phyloP scores from a whole-genome alignment of 2,797 vertebrate genomes.

The Notoglanidium macrostoma region DNA sequence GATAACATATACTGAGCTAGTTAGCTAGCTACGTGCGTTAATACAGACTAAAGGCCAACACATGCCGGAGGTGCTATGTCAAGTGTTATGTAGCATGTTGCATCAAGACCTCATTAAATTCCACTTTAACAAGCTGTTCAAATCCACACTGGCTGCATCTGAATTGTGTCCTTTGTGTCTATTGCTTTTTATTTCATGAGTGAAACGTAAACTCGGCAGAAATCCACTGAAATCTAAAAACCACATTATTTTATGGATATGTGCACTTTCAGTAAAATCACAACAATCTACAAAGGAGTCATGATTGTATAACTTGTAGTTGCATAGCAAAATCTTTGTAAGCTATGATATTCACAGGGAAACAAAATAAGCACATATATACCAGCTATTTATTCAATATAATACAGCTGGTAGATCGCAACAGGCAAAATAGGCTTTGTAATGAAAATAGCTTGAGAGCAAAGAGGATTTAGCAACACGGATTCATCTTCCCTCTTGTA shows the following conservation, averaged over 20 bases:
- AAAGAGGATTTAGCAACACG: background rate
- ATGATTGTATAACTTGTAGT: background rate
- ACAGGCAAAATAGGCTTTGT: background rate
- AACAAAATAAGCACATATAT: background rate
- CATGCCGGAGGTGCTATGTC: background rate
- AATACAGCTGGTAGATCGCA: background rate
- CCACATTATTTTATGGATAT: background rate
- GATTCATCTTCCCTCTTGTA: too few species aligned
- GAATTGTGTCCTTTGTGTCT: background rate
- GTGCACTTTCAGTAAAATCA: background rate
- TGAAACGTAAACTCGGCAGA: background rate
- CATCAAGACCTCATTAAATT: background rate
- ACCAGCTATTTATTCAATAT: background rate
- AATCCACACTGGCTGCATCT: background rate
- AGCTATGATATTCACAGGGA: background rate
- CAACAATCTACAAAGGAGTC: background rate
- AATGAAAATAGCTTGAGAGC: background rate
- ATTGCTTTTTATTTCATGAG: background rate
- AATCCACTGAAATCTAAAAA: background rate
- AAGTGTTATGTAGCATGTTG: background rate
- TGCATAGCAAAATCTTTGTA: background rate
- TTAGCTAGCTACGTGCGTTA: background rate
- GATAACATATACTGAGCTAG: background rate
- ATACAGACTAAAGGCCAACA: background rate
- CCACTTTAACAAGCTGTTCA: background rate